Conservation (phyloP, 1,140 invertebrate species). For the Caenorhabditis briggsae region DNA sequence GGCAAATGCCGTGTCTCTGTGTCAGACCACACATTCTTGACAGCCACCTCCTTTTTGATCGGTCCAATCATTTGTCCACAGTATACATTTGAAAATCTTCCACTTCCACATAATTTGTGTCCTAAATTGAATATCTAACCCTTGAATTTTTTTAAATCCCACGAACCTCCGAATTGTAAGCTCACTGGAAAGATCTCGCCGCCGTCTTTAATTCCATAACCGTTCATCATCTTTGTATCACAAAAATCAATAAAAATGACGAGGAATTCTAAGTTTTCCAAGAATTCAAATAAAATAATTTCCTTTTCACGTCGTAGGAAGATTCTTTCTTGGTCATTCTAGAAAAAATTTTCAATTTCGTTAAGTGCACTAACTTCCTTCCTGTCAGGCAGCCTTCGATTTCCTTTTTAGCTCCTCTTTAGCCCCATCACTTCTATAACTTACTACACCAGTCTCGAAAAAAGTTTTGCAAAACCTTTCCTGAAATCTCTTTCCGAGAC, state of each 20-base stretch:
- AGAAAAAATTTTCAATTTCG: too few relatives aligned
- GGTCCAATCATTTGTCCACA: conserved; percentile 54
- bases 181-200: conserved; percentile 26
- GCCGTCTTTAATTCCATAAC: conserved; percentile 1
- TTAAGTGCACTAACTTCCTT: too few relatives aligned
- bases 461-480: neutral
- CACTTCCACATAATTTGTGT: conserved; percentile 41
- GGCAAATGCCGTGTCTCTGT: neutral
- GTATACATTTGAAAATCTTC: conserved; percentile 64
- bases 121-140: neutral
- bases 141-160: neutral
- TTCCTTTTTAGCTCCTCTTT: too few relatives aligned
- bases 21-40: conserved; percentile 65
- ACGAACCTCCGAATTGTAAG: conserved; percentile 33
- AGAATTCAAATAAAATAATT: neutral
- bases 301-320: neutral
- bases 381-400: too few relatives aligned
- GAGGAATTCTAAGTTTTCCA: neutral
- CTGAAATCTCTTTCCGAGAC: neutral
- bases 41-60: conserved; percentile 15
- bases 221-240: neutral
- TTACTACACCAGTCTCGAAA: too few relatives aligned
- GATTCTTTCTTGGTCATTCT: too few relatives aligned
- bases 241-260: neutral
- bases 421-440: too few relatives aligned